Percentiles rank a stretch among this genome's conserved stretches.
These are phyloP conservation scores for Metacarcinus magister DNA, from an alignment of 2,888 invertebrate species.

Conservation along the genomic window DNA sequence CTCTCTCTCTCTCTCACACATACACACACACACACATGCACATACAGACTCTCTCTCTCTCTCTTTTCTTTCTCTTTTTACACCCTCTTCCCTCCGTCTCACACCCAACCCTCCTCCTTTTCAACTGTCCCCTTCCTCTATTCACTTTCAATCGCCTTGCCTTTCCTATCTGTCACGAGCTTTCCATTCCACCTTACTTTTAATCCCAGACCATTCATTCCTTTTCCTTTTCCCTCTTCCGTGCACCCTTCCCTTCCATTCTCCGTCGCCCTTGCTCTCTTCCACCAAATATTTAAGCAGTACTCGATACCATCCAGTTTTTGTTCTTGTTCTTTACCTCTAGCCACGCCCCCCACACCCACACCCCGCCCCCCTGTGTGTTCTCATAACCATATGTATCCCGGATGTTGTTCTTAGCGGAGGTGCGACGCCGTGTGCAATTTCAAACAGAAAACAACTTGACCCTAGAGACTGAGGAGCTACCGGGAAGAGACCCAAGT, in stretches of 20 bases:
- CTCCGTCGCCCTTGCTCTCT: not conserved
- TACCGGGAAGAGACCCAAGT: conserved; percentile 37
- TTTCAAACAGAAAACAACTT: conserved; percentile 68
- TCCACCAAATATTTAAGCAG: conserved; percentile 50
- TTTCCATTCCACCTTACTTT: not conserved
- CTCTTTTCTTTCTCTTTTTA: not conserved
- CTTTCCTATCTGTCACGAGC: not conserved
- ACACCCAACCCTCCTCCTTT: not conserved
- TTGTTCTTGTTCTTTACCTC: not conserved
- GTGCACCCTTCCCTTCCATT: not conserved
- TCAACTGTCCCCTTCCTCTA: conserved; percentile 34
- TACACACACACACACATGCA: not conserved
- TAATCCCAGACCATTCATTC: not conserved
- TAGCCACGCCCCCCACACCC: not conserved
- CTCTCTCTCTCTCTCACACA: not conserved
- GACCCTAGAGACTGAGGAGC: conserved; percentile 6
- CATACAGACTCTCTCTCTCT: not conserved
- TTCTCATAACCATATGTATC: conserved; percentile 68
- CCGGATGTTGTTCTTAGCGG: conserved; percentile 53
- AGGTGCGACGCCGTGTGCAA: conserved; percentile 64
- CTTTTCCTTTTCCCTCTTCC: not conserved
- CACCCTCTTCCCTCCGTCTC: not conserved
- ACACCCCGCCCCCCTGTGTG: not conserved
- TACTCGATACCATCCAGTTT: conserved; percentile 52
- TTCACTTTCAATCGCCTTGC: not conserved